Conservation (phyloP, 1,140 invertebrate species). For the Ridgeia piscesae region DNA sequence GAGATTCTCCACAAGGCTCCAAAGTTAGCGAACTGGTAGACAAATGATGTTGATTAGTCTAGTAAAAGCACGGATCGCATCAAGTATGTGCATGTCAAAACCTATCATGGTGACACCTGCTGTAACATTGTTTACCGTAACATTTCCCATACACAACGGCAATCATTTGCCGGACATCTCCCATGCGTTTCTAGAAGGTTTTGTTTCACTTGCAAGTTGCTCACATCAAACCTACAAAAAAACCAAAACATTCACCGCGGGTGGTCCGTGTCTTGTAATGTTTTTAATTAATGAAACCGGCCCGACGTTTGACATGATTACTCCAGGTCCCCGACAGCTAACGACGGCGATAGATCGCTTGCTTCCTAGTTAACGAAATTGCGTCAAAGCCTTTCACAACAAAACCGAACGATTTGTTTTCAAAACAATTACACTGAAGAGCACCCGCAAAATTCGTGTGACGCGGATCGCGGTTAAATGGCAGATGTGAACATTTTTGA, state of each 20-base stretch:
- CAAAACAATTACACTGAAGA: not conserved
- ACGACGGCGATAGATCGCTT: not conserved
- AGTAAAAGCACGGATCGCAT: not conserved
- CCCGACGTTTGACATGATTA: not conserved
- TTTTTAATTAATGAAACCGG: not conserved
- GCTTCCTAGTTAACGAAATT: not conserved
- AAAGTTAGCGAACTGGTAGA: too few relatives aligned
- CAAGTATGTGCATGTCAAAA: not conserved
- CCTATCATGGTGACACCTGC: not conserved
- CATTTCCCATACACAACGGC: not conserved
- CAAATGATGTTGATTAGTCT: not conserved
- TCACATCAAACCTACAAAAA: not conserved
- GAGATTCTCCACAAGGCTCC: too few relatives aligned
- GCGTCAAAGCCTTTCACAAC: not conserved
- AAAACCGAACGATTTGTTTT: not conserved
- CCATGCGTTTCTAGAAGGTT: not conserved
- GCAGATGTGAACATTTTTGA: not conserved
- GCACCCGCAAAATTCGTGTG: too few relatives aligned
- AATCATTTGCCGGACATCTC: not conserved
- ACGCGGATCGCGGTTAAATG: not conserved
- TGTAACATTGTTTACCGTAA: not conserved
- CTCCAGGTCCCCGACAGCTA: not conserved
- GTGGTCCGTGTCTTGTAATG: not conserved
- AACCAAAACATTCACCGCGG: not conserved
- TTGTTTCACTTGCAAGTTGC: not conserved